Percentiles rank a stretch among this genome's conserved stretches.
Evolutionary conservation across 2,797 vertebrate species (phyloP).

Genomic region (Anguilla pacifica): DNA sequence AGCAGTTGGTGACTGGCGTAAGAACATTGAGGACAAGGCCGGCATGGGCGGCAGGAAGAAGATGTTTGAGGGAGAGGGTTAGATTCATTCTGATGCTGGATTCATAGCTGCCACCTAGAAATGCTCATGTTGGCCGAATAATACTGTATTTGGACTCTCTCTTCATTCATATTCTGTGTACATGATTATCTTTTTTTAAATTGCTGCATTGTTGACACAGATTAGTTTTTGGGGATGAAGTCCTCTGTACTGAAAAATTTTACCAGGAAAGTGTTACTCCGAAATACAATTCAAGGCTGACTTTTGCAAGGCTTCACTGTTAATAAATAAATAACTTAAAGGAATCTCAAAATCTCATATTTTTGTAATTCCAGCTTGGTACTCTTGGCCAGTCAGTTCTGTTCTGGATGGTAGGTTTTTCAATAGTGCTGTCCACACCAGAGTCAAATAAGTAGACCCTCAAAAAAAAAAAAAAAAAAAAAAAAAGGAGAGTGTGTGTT

Average conservation of each 20-base stretch:
- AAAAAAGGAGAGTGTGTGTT: too few species aligned
- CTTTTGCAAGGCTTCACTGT: neutral
- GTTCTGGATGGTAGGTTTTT: neutral
- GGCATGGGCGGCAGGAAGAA: slow-evolving; percentile 90
- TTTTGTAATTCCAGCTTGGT: neutral
- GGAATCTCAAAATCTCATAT: neutral
- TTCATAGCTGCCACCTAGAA: neutral
- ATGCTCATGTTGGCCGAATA: neutral
- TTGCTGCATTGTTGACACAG: neutral
- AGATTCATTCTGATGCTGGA: neutral
- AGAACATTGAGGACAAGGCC: slow-evolving; percentile 89
- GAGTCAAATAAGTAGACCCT: too few species aligned
- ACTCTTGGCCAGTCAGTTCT: neutral
- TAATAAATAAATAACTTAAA: neutral
- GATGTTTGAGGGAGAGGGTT: slow-evolving; percentile 76
- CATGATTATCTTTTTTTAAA: neutral
- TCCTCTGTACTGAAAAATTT: neutral
- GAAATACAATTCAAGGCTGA: neutral
- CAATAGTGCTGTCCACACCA: neutral
- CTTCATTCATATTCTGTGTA: neutral
- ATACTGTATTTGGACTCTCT: neutral
- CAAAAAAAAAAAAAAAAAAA: too few species aligned
- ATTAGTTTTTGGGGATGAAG: too few species aligned
- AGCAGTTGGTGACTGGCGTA: slow-evolving; percentile 86
- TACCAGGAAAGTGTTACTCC: neutral